Evolutionary conservation across 2,888 invertebrate species (phyloP), one percentile per base, ranked within the genome.

Genomic region (Lasioglossum vierecki): DNA sequence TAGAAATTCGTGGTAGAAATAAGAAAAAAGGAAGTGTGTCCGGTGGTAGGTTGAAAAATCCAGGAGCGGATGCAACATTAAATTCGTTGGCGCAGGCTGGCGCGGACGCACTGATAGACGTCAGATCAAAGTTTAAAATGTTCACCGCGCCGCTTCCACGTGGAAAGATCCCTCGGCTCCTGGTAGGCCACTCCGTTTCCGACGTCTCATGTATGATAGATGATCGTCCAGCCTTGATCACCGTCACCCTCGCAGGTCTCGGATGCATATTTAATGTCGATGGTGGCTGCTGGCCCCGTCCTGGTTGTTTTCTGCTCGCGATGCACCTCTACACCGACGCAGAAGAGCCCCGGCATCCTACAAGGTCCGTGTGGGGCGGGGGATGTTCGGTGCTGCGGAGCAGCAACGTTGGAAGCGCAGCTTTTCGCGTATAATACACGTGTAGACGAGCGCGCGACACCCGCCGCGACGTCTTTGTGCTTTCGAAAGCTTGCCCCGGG

Each of bases 261-360:
- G 66, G 84, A 78, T 90, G 90, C 90, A 89, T 90, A 88, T 89
- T 90, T 90, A 89, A 90, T 88, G 88, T 73, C 87, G 88, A 87
- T 91, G 84, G 63, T 53, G 76, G 60, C 77, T 57, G 57, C 57
- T 57, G 57, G 57, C 73, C 80, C 81, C 53, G 70, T 70, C 84
- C 78, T 71, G 75, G 72, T 83, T 82, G 81, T 87, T 85, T 80
- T 82, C 73, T 70, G 18, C 73, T 74, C 63, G 57, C 86, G 80
- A 70, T 82, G 73, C 81, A 71, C 81, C 74, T 78, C 66, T 11
- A 57, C 60, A 46, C 35, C 73, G 15, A 66, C 77, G 63, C 80
- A 35, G n/a, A 57, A 57, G 57, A 57, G 57, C 57, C n/a, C 57
- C 4, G 57, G 57, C n/a, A 57, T 57, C 57, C 57, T 57, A 57